Conservation (phyloP, 2,888 invertebrate genomes). For the Pomacea canaliculata region DNA sequence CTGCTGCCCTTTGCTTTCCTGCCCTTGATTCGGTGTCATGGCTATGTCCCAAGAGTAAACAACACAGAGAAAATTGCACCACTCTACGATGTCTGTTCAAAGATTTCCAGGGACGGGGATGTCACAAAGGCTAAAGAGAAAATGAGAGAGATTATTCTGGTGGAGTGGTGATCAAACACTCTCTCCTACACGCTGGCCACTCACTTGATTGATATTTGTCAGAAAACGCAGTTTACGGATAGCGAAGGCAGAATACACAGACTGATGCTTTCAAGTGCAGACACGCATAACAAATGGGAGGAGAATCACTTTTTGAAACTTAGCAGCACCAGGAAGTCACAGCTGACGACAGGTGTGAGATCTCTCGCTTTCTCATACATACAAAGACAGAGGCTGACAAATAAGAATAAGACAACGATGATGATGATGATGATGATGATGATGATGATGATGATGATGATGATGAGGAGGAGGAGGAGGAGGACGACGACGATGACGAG, state of each 20-base stretch:
- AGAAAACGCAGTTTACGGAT: not conserved
- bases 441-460: not conserved
- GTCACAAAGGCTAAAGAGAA: conserved; percentile 3
- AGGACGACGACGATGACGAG: not conserved
- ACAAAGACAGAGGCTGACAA: not conserved
- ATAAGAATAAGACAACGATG: not conserved
- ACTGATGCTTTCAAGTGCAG: too few species aligned
- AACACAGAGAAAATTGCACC: conserved; percentile 3
- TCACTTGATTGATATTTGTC: conserved; percentile 7
- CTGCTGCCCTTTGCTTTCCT: too few species aligned
- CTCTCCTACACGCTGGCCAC: not conserved
- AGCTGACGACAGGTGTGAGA: too few species aligned
- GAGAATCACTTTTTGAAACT: too few species aligned
- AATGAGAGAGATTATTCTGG: conserved; percentile 15
- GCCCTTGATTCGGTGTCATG: too few species aligned
- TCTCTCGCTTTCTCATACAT: not conserved
- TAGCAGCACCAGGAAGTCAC: too few species aligned
- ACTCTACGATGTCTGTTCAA: not conserved
- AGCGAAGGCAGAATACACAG: too few species aligned
- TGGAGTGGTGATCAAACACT: conserved; percentile 13
- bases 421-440: not conserved
- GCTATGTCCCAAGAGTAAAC: too few species aligned
- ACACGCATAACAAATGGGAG: too few species aligned
- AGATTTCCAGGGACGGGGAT: not conserved
- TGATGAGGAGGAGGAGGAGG: not conserved